Evolutionary conservation across 2,113 vertebrate genomes (phyloP).

Genomic region (Alligator mississippiensis): DNA sequence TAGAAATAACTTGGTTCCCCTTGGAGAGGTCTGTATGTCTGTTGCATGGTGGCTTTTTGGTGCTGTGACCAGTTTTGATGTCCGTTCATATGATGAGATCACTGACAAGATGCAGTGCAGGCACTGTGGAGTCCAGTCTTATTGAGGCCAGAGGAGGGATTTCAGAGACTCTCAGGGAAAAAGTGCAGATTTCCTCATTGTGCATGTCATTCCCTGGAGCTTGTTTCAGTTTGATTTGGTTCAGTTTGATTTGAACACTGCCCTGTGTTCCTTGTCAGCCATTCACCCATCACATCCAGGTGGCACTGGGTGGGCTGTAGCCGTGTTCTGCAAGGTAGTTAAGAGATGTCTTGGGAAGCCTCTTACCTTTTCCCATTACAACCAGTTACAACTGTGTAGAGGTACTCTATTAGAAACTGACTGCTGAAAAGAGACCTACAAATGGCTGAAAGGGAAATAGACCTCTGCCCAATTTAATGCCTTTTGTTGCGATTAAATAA

Average conservation of each 20-base stretch:
- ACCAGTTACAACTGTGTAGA: rapidly evolving
- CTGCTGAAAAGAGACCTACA: background rate
- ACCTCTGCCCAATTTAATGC: background rate
- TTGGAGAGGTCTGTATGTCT: background rate
- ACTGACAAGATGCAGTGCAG: background rate
- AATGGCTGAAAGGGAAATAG: background rate
- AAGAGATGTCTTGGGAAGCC: background rate
- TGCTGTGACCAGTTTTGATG: background rate
- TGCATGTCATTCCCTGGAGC: background rate
- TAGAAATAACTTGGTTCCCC: background rate
- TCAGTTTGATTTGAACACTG: background rate
- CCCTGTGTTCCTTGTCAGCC: background rate
- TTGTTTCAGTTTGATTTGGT: background rate
- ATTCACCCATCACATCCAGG: background rate
- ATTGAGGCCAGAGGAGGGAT: background rate
- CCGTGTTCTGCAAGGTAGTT: background rate
- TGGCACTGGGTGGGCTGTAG: background rate
- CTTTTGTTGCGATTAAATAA: too few species aligned
- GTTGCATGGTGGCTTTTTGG: background rate
- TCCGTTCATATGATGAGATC: background rate
- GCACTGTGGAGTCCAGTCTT: rapidly evolving
- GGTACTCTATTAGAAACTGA: background rate
- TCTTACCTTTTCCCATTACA: background rate
- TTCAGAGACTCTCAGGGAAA: background rate
- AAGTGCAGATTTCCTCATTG: background rate